phyloP scores from a whole-genome alignment of 2,888 invertebrate genomes.

The Campoplex capitator region DNA sequence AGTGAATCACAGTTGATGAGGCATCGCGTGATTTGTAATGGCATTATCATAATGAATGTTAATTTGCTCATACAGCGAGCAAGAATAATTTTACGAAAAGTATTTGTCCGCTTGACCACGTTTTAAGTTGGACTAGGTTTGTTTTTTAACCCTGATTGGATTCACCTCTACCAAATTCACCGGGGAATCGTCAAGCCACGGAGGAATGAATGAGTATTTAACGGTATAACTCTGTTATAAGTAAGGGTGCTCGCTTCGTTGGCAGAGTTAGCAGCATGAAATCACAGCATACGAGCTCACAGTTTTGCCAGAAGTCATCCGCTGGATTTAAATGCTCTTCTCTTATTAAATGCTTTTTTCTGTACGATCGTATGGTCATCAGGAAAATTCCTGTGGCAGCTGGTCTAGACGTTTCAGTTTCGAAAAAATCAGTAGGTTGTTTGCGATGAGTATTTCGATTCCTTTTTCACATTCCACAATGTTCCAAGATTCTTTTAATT shows the following conservation, averaged over 20 bases:
- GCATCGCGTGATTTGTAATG: conserved; percentile 50
- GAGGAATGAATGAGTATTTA: neutral
- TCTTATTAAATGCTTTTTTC: no score
- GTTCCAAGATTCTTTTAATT: no score
- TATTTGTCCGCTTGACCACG: neutral
- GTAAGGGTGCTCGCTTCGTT: neutral
- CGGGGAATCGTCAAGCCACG: neutral
- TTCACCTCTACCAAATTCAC: neutral
- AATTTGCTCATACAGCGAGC: conserved; percentile 27
- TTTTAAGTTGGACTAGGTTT: neutral
- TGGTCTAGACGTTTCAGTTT: no score
- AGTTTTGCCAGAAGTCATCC: no score
- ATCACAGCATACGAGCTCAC: neutral
- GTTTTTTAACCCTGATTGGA: neutral
- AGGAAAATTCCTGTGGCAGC: no score
- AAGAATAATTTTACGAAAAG: conserved; percentile 34
- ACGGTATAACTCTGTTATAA: neutral
- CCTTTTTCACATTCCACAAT: no score
- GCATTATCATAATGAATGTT: conserved; percentile 47
- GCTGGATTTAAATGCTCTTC: no score
- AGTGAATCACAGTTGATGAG: conserved; percentile 55
- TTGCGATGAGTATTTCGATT: no score
- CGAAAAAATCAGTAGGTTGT: no score
- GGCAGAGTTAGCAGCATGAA: neutral
- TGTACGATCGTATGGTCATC: no score